phyloP scores from a whole-genome alignment of 2,797 vertebrate genomes.

The Manis javanica region DNA sequence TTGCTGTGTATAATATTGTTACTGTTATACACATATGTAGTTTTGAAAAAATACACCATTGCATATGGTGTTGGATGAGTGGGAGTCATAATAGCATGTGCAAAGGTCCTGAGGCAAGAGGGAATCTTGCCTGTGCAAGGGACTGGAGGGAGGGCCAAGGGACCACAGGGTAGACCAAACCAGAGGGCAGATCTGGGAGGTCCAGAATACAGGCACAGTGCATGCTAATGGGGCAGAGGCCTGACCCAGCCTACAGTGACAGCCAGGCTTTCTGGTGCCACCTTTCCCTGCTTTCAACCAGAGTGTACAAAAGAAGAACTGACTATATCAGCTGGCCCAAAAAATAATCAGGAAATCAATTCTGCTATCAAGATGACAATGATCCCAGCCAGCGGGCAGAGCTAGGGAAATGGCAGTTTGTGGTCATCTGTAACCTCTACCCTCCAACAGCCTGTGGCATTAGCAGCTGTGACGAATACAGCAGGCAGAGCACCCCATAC shows the following conservation, averaged over 20 bases:
- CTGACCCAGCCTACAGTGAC: background rate
- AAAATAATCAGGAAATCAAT: background rate
- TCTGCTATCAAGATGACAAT: background rate
- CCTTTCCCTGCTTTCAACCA: background rate
- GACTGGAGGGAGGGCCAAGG: background rate
- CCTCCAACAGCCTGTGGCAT: background rate
- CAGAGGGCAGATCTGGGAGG: background rate
- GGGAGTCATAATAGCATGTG: background rate
- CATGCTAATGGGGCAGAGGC: background rate
- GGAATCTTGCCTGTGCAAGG: background rate
- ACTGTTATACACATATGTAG: no score
- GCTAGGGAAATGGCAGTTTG: background rate
- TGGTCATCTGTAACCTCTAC: background rate
- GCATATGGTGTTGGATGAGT: no score
- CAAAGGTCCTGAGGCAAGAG: background rate
- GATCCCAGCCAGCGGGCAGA: background rate
- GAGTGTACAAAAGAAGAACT: background rate
- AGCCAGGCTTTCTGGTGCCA: background rate
- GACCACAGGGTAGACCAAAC: background rate
- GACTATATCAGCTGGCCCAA: background rate
- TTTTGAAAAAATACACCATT: no score
- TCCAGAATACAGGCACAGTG: fast-evolving
- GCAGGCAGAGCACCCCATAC: background rate
- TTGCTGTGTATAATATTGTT: no score
- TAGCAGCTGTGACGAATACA: background rate